Percentiles rank a stretch among this genome's conserved stretches.
Evolutionary conservation across 2,888 invertebrate genomes (phyloP).

Genomic region (Seira musarum): DNA sequence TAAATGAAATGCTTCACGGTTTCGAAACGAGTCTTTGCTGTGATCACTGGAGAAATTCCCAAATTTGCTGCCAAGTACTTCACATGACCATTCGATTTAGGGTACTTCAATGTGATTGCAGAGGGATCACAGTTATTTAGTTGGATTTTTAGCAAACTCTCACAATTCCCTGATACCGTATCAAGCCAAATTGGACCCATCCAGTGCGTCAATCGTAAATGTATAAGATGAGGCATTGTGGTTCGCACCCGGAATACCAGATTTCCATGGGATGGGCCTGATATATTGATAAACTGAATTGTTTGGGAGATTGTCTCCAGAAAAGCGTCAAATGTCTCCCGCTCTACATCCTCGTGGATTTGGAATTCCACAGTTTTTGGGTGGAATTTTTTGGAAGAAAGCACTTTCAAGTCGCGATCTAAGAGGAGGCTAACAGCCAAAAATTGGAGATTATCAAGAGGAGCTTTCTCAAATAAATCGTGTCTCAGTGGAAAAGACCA

Average conservation of each 20-base stretch:
- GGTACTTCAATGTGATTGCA: slow-evolving; percentile 38
- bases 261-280: slow-evolving; percentile 34
- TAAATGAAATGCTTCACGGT: slow-evolving; percentile 43
- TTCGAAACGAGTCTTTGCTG: slow-evolving; percentile 39
- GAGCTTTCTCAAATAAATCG: slow-evolving; percentile 32
- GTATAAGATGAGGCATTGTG: slow-evolving; percentile 45
- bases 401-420: slow-evolving; percentile 16
- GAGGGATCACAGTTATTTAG: slow-evolving; percentile 51
- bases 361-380: slow-evolving; percentile 49
- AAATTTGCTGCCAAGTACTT: slow-evolving; percentile 60
- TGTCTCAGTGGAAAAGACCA: slow-evolving; percentile 54
- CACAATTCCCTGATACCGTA: slow-evolving; percentile 44
- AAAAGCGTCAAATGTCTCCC: slow-evolving; percentile 44
- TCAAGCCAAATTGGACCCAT: slow-evolving; percentile 50
- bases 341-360: slow-evolving; percentile 40
- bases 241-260: slow-evolving; percentile 42
- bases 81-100: slow-evolving; percentile 36
- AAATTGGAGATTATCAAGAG: slow-evolving; percentile 44
- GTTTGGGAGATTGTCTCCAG: slow-evolving; percentile 46
- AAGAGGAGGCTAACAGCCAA: slow-evolving; percentile 31
- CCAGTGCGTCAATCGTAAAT: slow-evolving; percentile 57
- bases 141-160: slow-evolving; percentile 56
- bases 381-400: slow-evolving; percentile 35
- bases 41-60: slow-evolving; percentile 46
- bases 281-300: slow-evolving; percentile 50